Base-by-base conservation (phyloP, 2,888 invertebrate genomes). In the Maniola hyperantus region DNA sequence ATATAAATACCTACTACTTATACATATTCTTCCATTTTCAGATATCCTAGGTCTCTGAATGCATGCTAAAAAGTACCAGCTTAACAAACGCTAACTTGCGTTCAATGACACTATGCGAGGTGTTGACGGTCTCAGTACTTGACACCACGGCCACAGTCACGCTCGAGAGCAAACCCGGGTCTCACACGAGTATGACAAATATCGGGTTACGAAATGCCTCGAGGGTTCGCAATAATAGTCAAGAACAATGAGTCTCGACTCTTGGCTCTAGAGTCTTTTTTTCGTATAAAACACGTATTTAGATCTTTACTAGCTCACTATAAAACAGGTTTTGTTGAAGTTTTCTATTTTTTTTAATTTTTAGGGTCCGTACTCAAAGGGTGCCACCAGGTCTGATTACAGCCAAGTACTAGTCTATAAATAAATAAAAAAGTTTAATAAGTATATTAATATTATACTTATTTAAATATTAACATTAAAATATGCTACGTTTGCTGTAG, bases 111-210 rank as follows among this genome's bases (percentile, higher is more conserved):
- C 61, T 11, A 11, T 7, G 42, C 46, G 15, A 51, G 26, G 50
- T 26, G 50, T 15, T 10, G 50, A 26, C 46, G 33, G 48, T 59
- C 60, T 62, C 50, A 54, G 42, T 26, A 51, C 50, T 63, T 70
- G 62, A 70, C 65, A 67, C 67, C 67, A 65, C 65, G 60, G 64
- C 65, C 65, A 65, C 62, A 64, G 68, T 68, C 68, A 71, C 66
- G 69, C 66, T 58, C 58, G 64, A 65, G 60, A 42, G 62, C 62
- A 44, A 55, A 11, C 44, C 26, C 36, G 64, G 59, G 59, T 59
- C 60, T 66, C 70, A 64, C 66, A 63, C 64, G 70, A 70, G 69
- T 67, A 64, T 55, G 68, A 65, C 67, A 67, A 65, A 70, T 70
- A 68, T 70, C 70, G 44, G 15, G 33, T 68, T 68, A 68, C 68